phyloP scores from a whole-genome alignment of 2,797 vertebrate genomes.

The Aythya fuligula region DNA sequence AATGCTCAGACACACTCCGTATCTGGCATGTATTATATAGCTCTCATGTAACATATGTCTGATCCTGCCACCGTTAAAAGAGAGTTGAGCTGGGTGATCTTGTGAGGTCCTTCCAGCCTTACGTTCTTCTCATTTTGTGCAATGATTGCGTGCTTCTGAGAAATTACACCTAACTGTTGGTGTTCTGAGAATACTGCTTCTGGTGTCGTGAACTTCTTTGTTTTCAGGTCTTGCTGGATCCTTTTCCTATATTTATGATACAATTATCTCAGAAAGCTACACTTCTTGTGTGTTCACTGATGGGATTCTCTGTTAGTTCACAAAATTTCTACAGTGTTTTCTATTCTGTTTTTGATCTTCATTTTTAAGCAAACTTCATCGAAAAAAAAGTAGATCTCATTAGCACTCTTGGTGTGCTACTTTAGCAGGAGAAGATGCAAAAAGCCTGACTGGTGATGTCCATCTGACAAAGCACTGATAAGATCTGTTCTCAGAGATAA shows the following conservation, averaged over 20 bases:
- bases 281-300: background rate
- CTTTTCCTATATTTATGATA: conserved; percentile 5
- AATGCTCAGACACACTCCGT: background rate
- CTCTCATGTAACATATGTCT: conserved; percentile 34
- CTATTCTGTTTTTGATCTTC: background rate
- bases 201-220: background rate
- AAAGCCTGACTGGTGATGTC: background rate
- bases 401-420: background rate
- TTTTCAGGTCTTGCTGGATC: background rate
- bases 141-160: background rate
- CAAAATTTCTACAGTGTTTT: background rate
- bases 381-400: background rate
- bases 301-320: background rate
- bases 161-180: background rate
- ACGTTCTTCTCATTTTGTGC: conserved; percentile 5
- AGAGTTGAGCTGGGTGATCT: conserved; percentile 10
- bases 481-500: background rate
- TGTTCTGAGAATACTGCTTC: background rate
- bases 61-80: background rate
- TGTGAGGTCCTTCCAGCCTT: conserved; percentile 48
- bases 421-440: background rate
- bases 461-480: background rate
- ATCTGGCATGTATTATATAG: conserved; percentile 25
- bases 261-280: background rate
- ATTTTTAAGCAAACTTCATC: background rate